Conservation (phyloP, 2,888 invertebrate genomes). For the Celastrina argiolus region DNA sequence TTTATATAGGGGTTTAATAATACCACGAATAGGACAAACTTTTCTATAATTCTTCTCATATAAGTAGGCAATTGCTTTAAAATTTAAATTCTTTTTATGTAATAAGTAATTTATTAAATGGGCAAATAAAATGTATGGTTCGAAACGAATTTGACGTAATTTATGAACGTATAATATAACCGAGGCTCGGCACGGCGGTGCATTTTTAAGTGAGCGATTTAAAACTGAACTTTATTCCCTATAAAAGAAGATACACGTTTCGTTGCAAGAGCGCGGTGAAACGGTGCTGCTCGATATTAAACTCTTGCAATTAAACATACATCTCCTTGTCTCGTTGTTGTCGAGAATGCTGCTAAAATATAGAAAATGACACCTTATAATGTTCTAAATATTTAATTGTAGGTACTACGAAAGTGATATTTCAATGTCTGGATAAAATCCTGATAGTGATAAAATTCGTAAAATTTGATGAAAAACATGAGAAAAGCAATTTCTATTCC, state of each 20-base stretch:
- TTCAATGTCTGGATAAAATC: neutral
- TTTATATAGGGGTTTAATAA: conserved; percentile 10
- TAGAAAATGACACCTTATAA: neutral
- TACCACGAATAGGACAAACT: neutral
- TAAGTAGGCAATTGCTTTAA: conserved; percentile 10
- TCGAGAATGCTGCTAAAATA: neutral
- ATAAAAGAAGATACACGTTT: too few relatives aligned
- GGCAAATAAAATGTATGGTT: neutral
- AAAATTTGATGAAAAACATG: neutral
- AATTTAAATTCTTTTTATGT: neutral
- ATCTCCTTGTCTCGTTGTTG: neutral
- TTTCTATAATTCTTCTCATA: conserved; percentile 12
- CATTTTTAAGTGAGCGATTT: too few relatives aligned
- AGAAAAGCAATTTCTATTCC: neutral
- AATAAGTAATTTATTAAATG: neutral
- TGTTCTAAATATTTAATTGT: neutral
- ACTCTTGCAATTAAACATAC: too few relatives aligned
- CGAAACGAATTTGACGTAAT: neutral
- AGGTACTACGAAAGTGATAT: neutral
- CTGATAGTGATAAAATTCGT: neutral
- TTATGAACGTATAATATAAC: too few relatives aligned
- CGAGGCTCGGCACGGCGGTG: too few relatives aligned
- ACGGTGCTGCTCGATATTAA: too few relatives aligned
- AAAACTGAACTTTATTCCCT: too few relatives aligned
- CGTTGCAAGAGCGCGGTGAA: too few relatives aligned